These are phyloP conservation scores for Rotaria sp. DNA, from an alignment of 2,888 invertebrate species.

Conservation along the genomic window DNA sequence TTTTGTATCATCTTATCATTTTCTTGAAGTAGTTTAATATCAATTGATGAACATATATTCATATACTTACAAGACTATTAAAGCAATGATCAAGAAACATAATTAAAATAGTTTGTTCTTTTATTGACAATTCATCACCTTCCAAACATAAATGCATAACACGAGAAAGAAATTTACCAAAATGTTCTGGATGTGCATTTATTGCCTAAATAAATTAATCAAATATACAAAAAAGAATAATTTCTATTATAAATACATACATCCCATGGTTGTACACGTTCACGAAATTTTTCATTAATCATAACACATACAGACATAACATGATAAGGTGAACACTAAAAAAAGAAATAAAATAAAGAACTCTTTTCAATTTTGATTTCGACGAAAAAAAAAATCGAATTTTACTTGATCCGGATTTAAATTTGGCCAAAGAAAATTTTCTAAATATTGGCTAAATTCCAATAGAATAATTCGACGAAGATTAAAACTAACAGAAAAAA, in stretches of 20 bases:
- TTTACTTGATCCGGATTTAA: slow-evolving; percentile 64
- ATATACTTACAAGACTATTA: slow-evolving; percentile 72
- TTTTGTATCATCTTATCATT: no score
- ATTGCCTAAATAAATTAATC: not conserved
- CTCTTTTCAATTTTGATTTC: no score
- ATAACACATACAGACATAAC: slow-evolving; percentile 92
- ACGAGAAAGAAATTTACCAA: slow-evolving; percentile 22
- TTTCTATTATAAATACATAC: not conserved
- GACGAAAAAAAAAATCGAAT: not conserved
- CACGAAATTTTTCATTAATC: slow-evolving; percentile 95
- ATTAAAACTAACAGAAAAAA: slow-evolving; percentile 47
- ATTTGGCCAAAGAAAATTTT: slow-evolving; percentile 93
- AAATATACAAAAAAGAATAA: not conserved
- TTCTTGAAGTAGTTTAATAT: no score
- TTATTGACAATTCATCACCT: slow-evolving; percentile 55
- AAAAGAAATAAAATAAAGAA: no score
- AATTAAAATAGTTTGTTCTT: slow-evolving; percentile 71
- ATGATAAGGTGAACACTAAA: slow-evolving; percentile 58
- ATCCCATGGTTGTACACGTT: slow-evolving; percentile 85
- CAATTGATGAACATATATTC: not conserved
- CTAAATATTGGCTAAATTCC: slow-evolving; percentile 69
- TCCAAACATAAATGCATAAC: slow-evolving; percentile 62
- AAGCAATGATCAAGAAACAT: slow-evolving; percentile 91
- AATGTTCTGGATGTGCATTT: slow-evolving; percentile 23
- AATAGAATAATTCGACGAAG: slow-evolving; percentile 81